Conservation (phyloP, 2,888 invertebrate genomes). For the Chrysopilus asiliformis region DNA sequence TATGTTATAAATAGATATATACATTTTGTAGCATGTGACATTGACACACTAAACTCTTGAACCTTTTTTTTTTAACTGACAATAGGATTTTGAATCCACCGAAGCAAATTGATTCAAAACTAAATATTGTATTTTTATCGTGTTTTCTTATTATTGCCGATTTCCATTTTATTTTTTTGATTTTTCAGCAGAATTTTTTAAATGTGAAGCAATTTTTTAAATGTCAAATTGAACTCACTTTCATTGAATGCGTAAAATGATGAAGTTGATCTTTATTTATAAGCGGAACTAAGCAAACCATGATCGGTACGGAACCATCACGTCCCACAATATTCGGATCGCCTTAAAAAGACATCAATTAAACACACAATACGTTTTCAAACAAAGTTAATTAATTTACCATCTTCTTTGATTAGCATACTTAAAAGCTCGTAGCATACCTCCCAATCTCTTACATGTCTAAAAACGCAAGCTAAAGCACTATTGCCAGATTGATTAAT, state of each 20-base stretch:
- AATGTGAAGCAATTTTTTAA: too few species aligned
- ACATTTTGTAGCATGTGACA: neutral
- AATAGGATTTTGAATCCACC: too few species aligned
- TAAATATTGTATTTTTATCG: too few species aligned
- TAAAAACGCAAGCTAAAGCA: slow-evolving; percentile 53
- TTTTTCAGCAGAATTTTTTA: too few species aligned
- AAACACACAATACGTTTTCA: neutral
- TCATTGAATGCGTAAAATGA: slow-evolving; percentile 59
- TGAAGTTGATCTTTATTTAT: slow-evolving; percentile 61
- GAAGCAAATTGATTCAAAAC: too few species aligned
- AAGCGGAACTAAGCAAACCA: slow-evolving; percentile 59
- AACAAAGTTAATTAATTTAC: slow-evolving; percentile 15
- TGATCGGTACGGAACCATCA: slow-evolving; percentile 58
- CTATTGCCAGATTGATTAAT: slow-evolving; percentile 57
- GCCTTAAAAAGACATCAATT: too few species aligned
- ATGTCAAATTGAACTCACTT: slow-evolving; percentile 34
- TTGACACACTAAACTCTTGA: too few species aligned
- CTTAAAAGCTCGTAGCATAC: slow-evolving; percentile 38
- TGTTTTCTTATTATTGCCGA: too few species aligned
- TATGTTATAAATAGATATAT: slow-evolving; percentile 1
- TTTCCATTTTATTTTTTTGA: too few species aligned
- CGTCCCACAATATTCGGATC: slow-evolving; percentile 56
- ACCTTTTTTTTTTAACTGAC: too few species aligned
- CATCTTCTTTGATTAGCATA: slow-evolving; percentile 36
- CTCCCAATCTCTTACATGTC: slow-evolving; percentile 57